A percentile compares a stretch with the other conserved stretches of the same genome.
Conservation (phyloP, 2,797 vertebrate species). For the Diglossa cyanea region DNA sequence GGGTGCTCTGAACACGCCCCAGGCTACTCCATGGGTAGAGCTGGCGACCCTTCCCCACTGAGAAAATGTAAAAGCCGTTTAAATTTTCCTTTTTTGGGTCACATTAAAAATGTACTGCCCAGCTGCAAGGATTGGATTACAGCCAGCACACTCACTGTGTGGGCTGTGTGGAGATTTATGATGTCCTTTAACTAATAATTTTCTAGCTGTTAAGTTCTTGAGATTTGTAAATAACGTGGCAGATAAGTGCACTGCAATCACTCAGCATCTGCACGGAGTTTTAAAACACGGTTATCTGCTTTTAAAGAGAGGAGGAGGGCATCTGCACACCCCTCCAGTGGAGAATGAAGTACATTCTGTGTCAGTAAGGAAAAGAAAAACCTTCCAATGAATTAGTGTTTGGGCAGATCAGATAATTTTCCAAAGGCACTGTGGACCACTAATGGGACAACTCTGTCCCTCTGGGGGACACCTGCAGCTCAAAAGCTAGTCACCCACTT, state of each 20-base stretch:
- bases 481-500: neutral
- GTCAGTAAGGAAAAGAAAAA: neutral
- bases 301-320: neutral
- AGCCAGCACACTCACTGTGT: neutral
- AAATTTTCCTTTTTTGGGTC: neutral
- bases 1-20: neutral
- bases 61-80: neutral
- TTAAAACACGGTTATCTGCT: neutral
- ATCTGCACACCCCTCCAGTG: neutral
- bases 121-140: neutral
- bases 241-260: neutral
- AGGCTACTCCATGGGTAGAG: neutral
- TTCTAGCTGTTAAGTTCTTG: conserved; percentile 10
- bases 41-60: neutral
- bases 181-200: conserved; percentile 12
- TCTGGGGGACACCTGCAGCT: conserved; percentile 5
- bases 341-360: neutral
- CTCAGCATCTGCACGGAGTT: neutral
- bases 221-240: conserved; percentile 10
- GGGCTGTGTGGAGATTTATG: conserved; percentile 2
- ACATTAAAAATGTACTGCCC: neutral
- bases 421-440: neutral
- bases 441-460: neutral
- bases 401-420: neutral
- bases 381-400: neutral